Percentiles rank a stretch among this genome's conserved stretches.
phyloP scores from a whole-genome alignment of 2,797 vertebrate genomes.

The Mus caroli region DNA sequence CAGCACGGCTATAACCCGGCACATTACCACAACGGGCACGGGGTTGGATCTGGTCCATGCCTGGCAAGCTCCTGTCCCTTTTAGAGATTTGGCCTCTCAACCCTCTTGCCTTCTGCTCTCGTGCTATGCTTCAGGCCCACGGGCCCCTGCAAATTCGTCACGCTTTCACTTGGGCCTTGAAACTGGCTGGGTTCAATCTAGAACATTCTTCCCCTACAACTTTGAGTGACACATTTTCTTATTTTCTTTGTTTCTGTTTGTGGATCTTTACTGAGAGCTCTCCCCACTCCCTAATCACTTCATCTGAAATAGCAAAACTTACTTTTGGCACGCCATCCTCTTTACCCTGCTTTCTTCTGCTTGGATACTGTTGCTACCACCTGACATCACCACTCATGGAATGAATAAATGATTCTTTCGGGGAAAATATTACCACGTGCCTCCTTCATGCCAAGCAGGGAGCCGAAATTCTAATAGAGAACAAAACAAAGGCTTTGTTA shows the following conservation, averaged over 20 bases:
- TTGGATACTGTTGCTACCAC: not conserved
- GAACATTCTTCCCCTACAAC: slow-evolving; percentile 8
- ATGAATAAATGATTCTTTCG: slow-evolving; percentile 18
- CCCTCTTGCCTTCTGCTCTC: not conserved
- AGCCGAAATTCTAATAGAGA: slow-evolving; percentile 28
- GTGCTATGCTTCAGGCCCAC: not conserved
- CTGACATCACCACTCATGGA: not conserved
- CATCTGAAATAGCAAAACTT: not conserved
- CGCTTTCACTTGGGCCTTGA: not conserved
- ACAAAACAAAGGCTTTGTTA: slow-evolving; percentile 33
- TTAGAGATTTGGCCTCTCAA: not conserved
- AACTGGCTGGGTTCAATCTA: not conserved
- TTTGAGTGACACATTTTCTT: not conserved
- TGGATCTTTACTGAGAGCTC: not conserved
- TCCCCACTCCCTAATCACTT: not conserved
- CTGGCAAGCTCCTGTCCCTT: not conserved
- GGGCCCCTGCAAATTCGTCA: not conserved
- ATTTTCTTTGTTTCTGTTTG: slow-evolving; percentile 28
- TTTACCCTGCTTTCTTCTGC: slow-evolving; percentile 26
- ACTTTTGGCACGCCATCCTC: not conserved
- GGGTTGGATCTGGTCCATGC: not conserved
- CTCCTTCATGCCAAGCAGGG: slow-evolving; percentile 25
- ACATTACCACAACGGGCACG: not conserved
- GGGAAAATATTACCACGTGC: not conserved
- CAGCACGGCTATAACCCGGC: not conserved